Conservation (phyloP, 1,140 invertebrate species). For the Zaprionus vittiger region DNA sequence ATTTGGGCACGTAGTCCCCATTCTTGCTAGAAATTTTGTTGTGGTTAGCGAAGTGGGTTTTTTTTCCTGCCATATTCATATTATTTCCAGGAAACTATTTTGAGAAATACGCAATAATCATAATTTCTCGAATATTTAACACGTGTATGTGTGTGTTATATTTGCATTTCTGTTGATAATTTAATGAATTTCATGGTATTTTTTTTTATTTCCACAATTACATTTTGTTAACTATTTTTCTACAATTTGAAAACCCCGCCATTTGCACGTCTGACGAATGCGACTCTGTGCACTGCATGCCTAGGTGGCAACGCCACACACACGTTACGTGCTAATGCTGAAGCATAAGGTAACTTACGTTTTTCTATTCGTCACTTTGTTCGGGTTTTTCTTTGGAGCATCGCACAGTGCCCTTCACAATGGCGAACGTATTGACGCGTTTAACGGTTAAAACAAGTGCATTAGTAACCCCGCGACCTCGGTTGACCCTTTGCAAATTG, state of each 20-base stretch:
- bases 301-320: conserved; percentile 37
- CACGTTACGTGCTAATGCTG: conserved; percentile 8
- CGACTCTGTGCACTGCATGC: conserved; percentile 32
- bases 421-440: conserved; percentile 61
- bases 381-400: conserved; percentile 44
- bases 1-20: conserved; percentile 57
- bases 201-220: not conserved
- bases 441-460: conserved; percentile 56
- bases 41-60: not conserved
- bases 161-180: not conserved
- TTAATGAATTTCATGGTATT: not conserved
- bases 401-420: conserved; percentile 33
- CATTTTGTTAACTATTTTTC: not conserved
- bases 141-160: not conserved
- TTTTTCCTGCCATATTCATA: not conserved
- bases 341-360: conserved; percentile 23
- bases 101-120: not conserved
- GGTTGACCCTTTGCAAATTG: conserved; percentile 33
- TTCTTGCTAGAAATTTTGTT: not conserved
- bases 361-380: conserved; percentile 65
- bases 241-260: conserved; percentile 25
- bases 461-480: conserved; percentile 36
- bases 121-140: not conserved
- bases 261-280: not conserved
- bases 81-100: conserved; percentile 1